phyloP scores from a whole-genome alignment of 2,113 vertebrate species.

The Pyxicephalus adspersus region DNA sequence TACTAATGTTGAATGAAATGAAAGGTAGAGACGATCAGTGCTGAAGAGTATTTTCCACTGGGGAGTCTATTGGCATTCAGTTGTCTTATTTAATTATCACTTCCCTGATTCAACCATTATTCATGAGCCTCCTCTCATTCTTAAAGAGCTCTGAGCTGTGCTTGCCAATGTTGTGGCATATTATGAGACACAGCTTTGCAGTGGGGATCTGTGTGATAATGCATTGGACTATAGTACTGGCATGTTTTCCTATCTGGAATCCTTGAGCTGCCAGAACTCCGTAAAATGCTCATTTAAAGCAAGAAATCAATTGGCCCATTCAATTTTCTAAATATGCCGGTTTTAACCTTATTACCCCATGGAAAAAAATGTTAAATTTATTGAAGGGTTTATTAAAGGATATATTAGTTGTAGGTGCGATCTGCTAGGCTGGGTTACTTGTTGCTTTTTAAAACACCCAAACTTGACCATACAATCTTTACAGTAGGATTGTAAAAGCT shows the following conservation, averaged over 20 bases:
- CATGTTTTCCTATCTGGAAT: slow-evolving; percentile 75
- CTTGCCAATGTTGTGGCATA: slow-evolving; percentile 81
- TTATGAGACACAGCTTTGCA: slow-evolving; percentile 72
- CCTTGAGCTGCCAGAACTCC: slow-evolving; percentile 69
- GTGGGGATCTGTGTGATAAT: slow-evolving; percentile 72
- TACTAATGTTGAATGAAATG: slow-evolving; percentile 53
- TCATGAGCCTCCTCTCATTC: slow-evolving; percentile 77
- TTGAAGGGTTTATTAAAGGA: no score
- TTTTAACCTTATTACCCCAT: slow-evolving; percentile 3
- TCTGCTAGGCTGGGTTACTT: no score
- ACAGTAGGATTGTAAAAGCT: no score
- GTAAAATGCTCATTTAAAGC: slow-evolving; percentile 66
- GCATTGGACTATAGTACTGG: slow-evolving; percentile 73
- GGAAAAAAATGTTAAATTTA: background rate
- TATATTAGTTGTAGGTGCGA: no score
- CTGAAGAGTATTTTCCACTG: slow-evolving; percentile 70
- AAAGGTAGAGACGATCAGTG: slow-evolving; percentile 58
- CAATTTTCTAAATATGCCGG: slow-evolving; percentile 11
- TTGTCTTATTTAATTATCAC: slow-evolving; percentile 82
- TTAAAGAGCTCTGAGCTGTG: slow-evolving; percentile 77
- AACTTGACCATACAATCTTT: no score
- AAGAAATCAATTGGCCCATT: slow-evolving; percentile 61
- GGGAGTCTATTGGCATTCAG: slow-evolving; percentile 74
- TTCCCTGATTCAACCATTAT: slow-evolving; percentile 80
- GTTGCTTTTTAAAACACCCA: no score